Percentiles rank a stretch among this genome's conserved stretches.
These are phyloP conservation scores for Progne subis DNA, from an alignment of 2,113 vertebrate genomes.

Conservation along the genomic window DNA sequence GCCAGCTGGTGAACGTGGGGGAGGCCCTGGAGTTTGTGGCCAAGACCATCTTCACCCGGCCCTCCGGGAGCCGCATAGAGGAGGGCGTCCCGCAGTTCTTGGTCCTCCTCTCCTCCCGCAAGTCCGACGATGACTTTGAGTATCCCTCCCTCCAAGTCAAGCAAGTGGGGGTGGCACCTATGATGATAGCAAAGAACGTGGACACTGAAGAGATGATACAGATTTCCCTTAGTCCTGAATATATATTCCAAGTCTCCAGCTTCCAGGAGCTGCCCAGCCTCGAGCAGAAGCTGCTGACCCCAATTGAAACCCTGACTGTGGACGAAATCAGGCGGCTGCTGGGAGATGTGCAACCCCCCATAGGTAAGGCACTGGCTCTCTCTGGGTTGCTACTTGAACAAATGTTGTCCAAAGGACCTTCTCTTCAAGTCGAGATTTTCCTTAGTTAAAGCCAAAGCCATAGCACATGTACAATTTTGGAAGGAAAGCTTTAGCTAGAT, in stretches of 20 bases:
- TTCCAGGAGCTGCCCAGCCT: conserved; percentile 83
- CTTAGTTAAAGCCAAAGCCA: background rate
- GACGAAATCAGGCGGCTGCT: conserved; percentile 69
- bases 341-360: background rate
- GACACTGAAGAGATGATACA: conserved; percentile 80
- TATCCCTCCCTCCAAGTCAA: conserved; percentile 82
- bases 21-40: conserved; percentile 86
- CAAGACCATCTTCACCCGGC: conserved; percentile 87
- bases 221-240: conserved; percentile 86
- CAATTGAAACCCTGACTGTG: conserved; percentile 79
- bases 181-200: conserved; percentile 81
- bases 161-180: conserved; percentile 79
- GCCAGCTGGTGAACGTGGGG: conserved; percentile 82
- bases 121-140: conserved; percentile 84
- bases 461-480: background rate
- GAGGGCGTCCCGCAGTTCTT: conserved; percentile 93
- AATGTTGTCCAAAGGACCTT: background rate
- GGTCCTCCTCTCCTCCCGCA: conserved; percentile 85
- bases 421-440: background rate
- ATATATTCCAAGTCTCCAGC: conserved; percentile 79
- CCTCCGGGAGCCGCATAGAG: conserved; percentile 90
- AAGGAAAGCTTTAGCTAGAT: background rate
- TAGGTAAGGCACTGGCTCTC: conserved; percentile 31
- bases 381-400: background rate
- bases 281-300: conserved; percentile 81